Percentiles rank a stretch among this genome's conserved stretches.
phyloP scores from a whole-genome alignment of 2,797 vertebrate species.

The Oreochromis mossambicus region DNA sequence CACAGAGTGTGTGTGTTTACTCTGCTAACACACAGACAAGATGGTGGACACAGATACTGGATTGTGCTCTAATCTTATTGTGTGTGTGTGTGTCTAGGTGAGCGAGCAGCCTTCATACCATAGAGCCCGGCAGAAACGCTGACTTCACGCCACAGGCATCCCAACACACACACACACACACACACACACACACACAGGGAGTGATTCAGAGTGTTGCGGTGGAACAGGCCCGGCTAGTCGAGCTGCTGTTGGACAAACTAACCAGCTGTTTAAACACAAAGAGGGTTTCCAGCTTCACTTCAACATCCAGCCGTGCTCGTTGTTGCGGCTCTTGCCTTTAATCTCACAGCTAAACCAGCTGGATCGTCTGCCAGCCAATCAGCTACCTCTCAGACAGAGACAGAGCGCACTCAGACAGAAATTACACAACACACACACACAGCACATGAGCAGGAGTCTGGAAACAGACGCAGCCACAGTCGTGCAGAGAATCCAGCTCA shows the following conservation, averaged over 20 bases:
- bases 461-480: neutral
- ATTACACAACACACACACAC: neutral
- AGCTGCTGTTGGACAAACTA: neutral
- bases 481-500: neutral
- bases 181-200: neutral
- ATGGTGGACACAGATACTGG: constrained; percentile 27
- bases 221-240: constrained; percentile 3
- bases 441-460: neutral
- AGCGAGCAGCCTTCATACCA: neutral
- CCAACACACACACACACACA: neutral
- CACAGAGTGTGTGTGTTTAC: neutral
- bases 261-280: constrained; percentile 29
- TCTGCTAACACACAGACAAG: constrained; percentile 25
- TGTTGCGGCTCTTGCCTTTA: neutral
- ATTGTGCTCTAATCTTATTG: constrained; percentile 1
- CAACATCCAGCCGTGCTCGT: neutral
- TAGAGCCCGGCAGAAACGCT: constrained; percentile 4
- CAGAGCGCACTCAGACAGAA: neutral
- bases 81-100: neutral
- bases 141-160: constrained; percentile 42
- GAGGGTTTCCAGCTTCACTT: neutral
- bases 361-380: neutral
- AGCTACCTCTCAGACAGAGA: neutral
- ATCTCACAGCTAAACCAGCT: neutral
- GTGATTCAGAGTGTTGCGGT: neutral